Percentiles rank a stretch among this genome's conserved stretches.
Conservation (phyloP, 2,888 invertebrate species). For the Ormia ochracea region DNA sequence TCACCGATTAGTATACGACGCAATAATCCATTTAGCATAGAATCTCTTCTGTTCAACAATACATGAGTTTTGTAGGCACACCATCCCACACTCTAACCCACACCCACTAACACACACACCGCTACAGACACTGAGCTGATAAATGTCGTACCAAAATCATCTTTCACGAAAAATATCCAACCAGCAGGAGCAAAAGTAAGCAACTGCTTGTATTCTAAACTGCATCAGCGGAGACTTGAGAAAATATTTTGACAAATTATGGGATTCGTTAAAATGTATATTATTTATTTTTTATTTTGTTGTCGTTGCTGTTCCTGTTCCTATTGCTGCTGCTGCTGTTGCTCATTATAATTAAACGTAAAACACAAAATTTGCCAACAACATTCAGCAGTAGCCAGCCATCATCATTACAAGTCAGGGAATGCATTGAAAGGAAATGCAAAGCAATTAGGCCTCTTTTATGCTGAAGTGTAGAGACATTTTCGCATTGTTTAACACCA, state of each 20-base stretch:
- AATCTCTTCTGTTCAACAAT: constrained; percentile 85
- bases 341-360: neutral
- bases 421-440: neutral
- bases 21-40: constrained; percentile 91
- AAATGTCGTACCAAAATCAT: constrained; percentile 42
- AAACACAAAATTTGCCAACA: neutral
- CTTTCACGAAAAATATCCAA: neutral
- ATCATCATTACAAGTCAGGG: constrained; percentile 11
- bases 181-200: neutral
- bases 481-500: constrained; percentile 48
- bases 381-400: neutral
- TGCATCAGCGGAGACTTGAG: neutral
- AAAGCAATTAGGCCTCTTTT: neutral
- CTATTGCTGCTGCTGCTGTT: too few relatives aligned
- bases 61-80: constrained; percentile 69
- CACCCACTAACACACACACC: neutral
- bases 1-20: constrained; percentile 81
- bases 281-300: too few relatives aligned
- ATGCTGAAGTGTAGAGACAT: constrained; percentile 21
- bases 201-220: neutral
- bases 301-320: too few relatives aligned
- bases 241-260: constrained; percentile 1
- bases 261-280: constrained; percentile 7
- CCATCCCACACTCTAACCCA: neutral
- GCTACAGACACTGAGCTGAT: neutral